Conservation (phyloP, 2,797 vertebrate species). For the Poeciliopsis gracilis region DNA sequence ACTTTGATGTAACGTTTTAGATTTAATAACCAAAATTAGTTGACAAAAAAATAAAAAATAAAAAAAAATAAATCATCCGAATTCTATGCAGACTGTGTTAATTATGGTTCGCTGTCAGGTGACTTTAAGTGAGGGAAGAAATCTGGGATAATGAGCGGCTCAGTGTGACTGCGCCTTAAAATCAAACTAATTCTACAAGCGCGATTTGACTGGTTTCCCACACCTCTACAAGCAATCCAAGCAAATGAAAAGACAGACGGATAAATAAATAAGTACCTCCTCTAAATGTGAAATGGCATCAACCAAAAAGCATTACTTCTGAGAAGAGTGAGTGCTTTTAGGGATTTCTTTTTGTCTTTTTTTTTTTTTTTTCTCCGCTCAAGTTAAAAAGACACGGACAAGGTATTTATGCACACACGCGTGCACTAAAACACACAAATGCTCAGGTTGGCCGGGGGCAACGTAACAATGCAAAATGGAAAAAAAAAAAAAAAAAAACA, state of each 20-base stretch:
- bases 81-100: conserved; percentile 20
- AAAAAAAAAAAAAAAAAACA: conserved; percentile 15
- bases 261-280: conserved; percentile 72
- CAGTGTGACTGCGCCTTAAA: conserved; percentile 43
- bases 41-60: not conserved
- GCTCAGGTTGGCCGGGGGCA: conserved; percentile 52
- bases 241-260: conserved; percentile 66
- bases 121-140: conserved; percentile 28
- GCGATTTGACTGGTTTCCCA: conserved; percentile 45
- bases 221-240: conserved; percentile 44
- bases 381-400: conserved; percentile 49
- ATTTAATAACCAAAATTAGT: not conserved
- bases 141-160: conserved; percentile 29
- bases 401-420: conserved; percentile 63
- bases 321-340: conserved; percentile 81
- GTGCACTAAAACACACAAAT: conserved; percentile 29
- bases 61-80: too few species aligned
- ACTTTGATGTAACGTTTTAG: not conserved
- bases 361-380: conserved; percentile 26
- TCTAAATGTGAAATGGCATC: conserved; percentile 73
- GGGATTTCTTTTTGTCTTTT: conserved; percentile 34
- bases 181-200: conserved; percentile 57
- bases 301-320: conserved; percentile 70
- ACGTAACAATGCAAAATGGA: conserved; percentile 79
- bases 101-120: conserved; percentile 18